phyloP scores from a whole-genome alignment of 2,113 vertebrate genomes.

The Ammodytes marinus region DNA sequence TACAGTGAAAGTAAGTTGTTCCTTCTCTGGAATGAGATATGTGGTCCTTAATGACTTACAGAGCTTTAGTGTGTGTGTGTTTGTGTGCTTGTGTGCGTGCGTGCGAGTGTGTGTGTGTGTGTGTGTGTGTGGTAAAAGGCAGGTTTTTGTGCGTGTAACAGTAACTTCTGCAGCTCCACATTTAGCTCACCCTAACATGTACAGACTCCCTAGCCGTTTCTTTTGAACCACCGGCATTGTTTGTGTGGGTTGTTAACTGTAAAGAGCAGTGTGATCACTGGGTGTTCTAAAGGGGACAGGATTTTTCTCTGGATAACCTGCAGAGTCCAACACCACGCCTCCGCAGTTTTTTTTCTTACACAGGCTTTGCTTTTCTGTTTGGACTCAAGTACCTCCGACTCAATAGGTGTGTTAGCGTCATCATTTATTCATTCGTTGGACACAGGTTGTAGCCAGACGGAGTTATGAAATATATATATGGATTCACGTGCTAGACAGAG shows the following conservation, averaged over 20 bases:
- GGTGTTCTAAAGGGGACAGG: constrained; percentile 70
- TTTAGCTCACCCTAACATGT: constrained; percentile 1
- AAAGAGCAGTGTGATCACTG: constrained; percentile 35
- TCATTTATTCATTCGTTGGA: constrained; percentile 5
- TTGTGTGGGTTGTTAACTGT: constrained; percentile 50
- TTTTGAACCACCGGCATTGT: constrained; percentile 43
- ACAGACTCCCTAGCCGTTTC: constrained; percentile 4
- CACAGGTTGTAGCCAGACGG: not conserved
- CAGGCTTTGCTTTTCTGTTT: constrained; percentile 23
- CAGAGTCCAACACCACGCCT: constrained; percentile 35
- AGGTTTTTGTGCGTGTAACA: not conserved
- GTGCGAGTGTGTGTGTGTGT: not conserved
- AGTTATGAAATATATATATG: constrained; percentile 23
- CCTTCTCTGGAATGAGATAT: not conserved
- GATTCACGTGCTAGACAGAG: constrained; percentile 26
- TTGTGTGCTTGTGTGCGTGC: no score
- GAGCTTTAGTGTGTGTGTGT: not conserved
- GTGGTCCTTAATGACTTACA: not conserved
- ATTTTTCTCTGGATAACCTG: constrained; percentile 71
- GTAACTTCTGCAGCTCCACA: not conserved
- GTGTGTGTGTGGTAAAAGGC: not conserved
- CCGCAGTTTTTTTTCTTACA: not conserved
- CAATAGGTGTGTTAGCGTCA: not conserved
- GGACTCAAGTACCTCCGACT: constrained; percentile 1
- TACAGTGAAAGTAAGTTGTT: not conserved